A percentile compares a stretch with the other conserved stretches of the same genome.
Conservation (phyloP, 92 coral and sea anemone genomes). For the Zoanthus gigantus region DNA sequence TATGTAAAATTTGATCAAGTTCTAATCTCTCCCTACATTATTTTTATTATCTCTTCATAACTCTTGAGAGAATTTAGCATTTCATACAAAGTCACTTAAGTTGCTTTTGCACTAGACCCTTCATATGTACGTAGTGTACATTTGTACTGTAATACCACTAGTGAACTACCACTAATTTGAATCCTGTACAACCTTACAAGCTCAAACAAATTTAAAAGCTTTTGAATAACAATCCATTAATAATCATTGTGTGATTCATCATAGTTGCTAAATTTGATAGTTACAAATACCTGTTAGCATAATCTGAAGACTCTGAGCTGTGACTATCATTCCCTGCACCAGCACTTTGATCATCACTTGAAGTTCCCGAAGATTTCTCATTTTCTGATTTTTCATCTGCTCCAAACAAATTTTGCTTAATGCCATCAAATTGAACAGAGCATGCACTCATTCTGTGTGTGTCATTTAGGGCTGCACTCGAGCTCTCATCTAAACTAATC, state of each 20-base stretch:
- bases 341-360: conserved; percentile 20
- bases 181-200: too few relatives aligned
- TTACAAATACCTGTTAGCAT: conserved; percentile 8
- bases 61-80: too few relatives aligned
- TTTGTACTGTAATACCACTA: too few relatives aligned
- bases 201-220: too few relatives aligned
- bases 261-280: not conserved
- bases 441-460: conserved; percentile 22
- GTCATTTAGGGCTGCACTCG: not conserved
- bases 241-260: not conserved
- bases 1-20: too few relatives aligned
- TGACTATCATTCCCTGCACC: not conserved
- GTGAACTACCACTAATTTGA: too few relatives aligned
- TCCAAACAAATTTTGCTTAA: conserved; percentile 36
- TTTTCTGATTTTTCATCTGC: not conserved
- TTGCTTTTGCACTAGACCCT: too few relatives aligned
- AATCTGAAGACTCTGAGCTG: conserved; percentile 12
- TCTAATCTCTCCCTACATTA: too few relatives aligned
- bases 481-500: not conserved
- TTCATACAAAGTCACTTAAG: too few relatives aligned
- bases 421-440: conserved; percentile 11
- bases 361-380: conserved; percentile 1
- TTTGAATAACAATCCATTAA: too few relatives aligned
- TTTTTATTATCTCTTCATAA: too few relatives aligned
- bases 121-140: too few relatives aligned